phyloP scores from a whole-genome alignment of 1,140 invertebrate species.

The Bombus superbus region DNA sequence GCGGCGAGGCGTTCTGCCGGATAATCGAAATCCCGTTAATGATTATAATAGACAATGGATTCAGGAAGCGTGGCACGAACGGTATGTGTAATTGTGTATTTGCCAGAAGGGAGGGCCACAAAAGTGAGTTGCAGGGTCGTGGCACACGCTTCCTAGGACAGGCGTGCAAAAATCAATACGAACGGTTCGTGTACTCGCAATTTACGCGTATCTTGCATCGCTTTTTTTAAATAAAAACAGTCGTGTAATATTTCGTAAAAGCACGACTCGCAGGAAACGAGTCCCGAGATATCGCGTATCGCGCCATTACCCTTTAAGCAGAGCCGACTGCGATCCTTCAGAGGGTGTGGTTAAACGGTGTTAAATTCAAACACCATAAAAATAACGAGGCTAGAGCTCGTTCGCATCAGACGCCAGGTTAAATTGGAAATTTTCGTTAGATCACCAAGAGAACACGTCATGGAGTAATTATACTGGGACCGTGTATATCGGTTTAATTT shows the following conservation, averaged over 20 bases:
- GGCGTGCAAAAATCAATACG: slow-evolving; percentile 61
- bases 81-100: slow-evolving; percentile 56
- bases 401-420: background rate
- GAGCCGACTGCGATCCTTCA: background rate
- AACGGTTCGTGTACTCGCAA: slow-evolving; percentile 33
- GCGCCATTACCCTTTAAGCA: slow-evolving; percentile 2
- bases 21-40: slow-evolving; percentile 62
- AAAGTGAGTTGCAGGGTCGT: slow-evolving; percentile 62
- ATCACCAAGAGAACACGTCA: background rate
- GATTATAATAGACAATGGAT: slow-evolving; percentile 62
- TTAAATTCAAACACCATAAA: slow-evolving; percentile 39
- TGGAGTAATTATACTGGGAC: slow-evolving; percentile 3
- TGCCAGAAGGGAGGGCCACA: slow-evolving; percentile 47
- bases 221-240: background rate
- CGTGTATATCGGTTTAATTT: slow-evolving; percentile 7
- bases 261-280: background rate
- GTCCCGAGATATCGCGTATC: background rate
- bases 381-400: slow-evolving; percentile 24
- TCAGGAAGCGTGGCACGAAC: slow-evolving; percentile 58
- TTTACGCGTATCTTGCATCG: slow-evolving; percentile 32
- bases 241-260: background rate
- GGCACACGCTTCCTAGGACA: slow-evolving; percentile 51
- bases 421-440: slow-evolving; percentile 27
- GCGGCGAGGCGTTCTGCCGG: slow-evolving; percentile 46
- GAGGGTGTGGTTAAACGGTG: slow-evolving; percentile 10